phyloP scores from a whole-genome alignment of 2,888 invertebrate species.

The Drosophila kanekoi region DNA sequence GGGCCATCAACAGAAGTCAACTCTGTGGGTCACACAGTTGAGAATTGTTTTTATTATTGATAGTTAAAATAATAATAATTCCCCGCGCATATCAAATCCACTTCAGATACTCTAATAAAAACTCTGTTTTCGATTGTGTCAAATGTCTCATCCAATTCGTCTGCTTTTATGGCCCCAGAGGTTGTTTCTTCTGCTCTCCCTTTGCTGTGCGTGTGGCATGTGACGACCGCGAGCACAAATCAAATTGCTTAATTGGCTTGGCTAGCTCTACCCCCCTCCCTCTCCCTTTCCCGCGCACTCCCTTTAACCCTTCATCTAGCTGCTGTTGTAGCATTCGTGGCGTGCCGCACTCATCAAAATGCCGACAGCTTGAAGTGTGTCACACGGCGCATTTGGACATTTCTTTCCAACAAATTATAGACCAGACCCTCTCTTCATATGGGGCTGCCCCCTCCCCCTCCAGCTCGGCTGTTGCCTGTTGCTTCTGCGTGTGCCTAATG shows the following conservation, averaged over 20 bases:
- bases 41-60: conserved; percentile 74
- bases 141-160: conserved; percentile 44
- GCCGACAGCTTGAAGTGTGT: conserved; percentile 75
- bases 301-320: neutral
- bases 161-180: conserved; percentile 48
- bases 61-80: conserved; percentile 56
- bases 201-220: conserved; percentile 46
- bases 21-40: conserved; percentile 63
- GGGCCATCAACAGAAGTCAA: conserved; percentile 57
- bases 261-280: neutral
- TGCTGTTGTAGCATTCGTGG: conserved; percentile 4
- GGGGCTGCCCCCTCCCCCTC: neutral
- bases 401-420: conserved; percentile 61
- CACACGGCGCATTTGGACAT: conserved; percentile 54
- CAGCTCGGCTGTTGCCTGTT: neutral
- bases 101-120: conserved; percentile 27
- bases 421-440: conserved; percentile 6
- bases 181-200: conserved; percentile 23
- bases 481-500: conserved; percentile 50
- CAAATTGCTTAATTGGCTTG: conserved; percentile 78
- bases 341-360: conserved; percentile 53
- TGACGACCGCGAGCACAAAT: conserved; percentile 48
- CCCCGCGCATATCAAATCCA: conserved; percentile 2
- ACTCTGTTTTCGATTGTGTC: conserved; percentile 45
- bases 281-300: neutral